A percentile compares a stretch with the other conserved stretches of the same genome.
These are phyloP conservation scores for Daubentonia madagascariensis DNA, from an alignment of 2,113 vertebrate genomes.

Conservation along the genomic window DNA sequence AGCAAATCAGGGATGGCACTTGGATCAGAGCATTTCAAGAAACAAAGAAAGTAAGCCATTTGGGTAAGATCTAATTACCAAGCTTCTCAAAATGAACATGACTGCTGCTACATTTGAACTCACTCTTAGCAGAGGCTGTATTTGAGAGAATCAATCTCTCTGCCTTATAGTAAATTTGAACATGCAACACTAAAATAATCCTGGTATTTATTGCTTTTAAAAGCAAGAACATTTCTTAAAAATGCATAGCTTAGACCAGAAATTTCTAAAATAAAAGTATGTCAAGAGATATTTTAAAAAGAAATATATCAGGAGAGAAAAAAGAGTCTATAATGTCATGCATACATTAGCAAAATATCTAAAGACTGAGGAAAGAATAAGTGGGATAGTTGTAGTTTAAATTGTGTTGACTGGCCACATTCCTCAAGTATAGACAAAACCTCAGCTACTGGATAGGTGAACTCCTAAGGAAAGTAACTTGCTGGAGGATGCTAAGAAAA, in stretches of 20 bases:
- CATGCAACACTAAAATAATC: background rate
- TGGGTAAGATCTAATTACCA: background rate
- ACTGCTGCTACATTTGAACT: background rate
- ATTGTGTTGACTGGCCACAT: background rate
- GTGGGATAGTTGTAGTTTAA: background rate
- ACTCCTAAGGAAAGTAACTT: background rate
- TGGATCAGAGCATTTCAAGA: background rate
- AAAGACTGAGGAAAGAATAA: background rate
- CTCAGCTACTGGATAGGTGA: background rate
- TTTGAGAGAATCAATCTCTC: background rate
- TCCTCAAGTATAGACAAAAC: background rate
- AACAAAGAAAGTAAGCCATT: background rate
- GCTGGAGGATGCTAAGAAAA: background rate
- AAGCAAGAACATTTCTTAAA: background rate
- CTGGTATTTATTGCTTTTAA: background rate
- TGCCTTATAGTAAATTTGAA: background rate
- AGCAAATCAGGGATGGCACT: background rate
- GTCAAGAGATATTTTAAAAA: background rate
- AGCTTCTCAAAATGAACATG: background rate
- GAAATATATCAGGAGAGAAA: background rate
- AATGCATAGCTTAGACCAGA: background rate
- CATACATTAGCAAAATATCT: background rate
- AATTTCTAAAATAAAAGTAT: background rate
- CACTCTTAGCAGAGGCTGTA: background rate
- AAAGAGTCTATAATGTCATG: background rate